Conservation (phyloP, 30 jellyfish, hydroid and myxozoan genomes). For the Aurelia coerulea region DNA sequence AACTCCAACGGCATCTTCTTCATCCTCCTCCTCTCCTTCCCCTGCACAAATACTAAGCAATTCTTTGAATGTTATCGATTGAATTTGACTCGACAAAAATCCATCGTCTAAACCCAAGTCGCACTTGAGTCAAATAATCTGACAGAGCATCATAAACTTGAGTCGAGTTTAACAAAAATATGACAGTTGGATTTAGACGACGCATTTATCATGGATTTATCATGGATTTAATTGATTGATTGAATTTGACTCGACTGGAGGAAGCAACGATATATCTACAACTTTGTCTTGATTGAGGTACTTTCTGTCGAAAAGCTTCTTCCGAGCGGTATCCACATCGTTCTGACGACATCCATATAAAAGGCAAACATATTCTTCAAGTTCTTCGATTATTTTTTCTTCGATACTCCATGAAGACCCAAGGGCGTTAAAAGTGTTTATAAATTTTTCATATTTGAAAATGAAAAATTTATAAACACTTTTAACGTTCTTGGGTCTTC, state of each 20-base stretch:
- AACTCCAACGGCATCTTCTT: constrained; percentile 14
- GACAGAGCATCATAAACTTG: constrained; percentile 38
- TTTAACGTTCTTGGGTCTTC: too few species aligned
- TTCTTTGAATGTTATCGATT: constrained; percentile 13
- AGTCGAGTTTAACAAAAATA: neutral
- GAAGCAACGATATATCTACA: too few species aligned
- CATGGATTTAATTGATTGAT: neutral
- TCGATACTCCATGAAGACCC: too few species aligned
- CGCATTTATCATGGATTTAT: constrained; percentile 24
- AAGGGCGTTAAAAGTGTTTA: too few species aligned
- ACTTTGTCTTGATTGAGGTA: too few species aligned
- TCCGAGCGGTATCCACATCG: too few species aligned
- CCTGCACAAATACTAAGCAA: constrained; percentile 2
- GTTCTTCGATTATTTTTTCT: too few species aligned
- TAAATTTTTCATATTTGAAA: too few species aligned
- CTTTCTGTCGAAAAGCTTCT: too few species aligned
- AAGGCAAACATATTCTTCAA: too few species aligned
- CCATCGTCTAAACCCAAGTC: constrained; percentile 28
- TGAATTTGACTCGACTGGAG: constrained; percentile 6
- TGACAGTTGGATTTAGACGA: constrained; percentile 34
- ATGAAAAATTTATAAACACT: too few species aligned
- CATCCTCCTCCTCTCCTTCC: constrained; percentile 27
- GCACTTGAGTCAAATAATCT: constrained; percentile 28
- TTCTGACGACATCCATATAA: too few species aligned
- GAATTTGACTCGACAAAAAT: constrained; percentile 18